Percentiles rank a stretch among this genome's conserved stretches.
These are phyloP conservation scores for Brenthis daphne DNA, from an alignment of 2,888 invertebrate species.

Conservation along the genomic window DNA sequence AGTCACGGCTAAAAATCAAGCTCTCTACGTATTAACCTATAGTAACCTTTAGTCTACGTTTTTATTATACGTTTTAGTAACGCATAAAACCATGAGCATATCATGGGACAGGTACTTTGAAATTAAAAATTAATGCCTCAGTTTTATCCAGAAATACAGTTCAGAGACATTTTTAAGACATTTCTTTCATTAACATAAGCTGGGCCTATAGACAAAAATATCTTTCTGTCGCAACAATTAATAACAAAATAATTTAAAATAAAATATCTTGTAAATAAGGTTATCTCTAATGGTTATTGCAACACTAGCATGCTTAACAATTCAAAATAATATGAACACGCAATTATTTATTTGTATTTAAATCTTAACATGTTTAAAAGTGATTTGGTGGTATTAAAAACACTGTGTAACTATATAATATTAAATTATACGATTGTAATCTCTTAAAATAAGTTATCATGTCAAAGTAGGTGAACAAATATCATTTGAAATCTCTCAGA, in stretches of 20 bases:
- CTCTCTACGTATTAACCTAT: no score
- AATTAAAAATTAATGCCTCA: neutral
- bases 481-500: conserved; percentile 46
- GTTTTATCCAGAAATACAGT: neutral
- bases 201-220: conserved; percentile 8
- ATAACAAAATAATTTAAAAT: neutral
- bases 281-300: neutral
- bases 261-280: neutral
- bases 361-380: neutral
- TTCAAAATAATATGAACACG: conserved; percentile 8
- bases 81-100: no score
- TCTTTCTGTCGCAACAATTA: neutral
- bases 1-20: no score
- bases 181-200: conserved; percentile 6
- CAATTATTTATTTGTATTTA: neutral
- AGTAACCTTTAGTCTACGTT: no score
- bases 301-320: conserved; percentile 13
- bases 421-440: conserved; percentile 4
- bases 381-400: conserved; percentile 21
- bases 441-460: conserved; percentile 6
- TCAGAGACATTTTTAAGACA: neutral
- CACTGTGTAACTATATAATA: conserved; percentile 8
- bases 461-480: conserved; percentile 11
- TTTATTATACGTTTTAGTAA: no score
- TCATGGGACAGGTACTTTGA: no score